Evolutionary conservation across 2,113 vertebrate genomes (phyloP), one percentile per base, ranked within the genome.

Genomic region (Vulpes lagopus): DNA sequence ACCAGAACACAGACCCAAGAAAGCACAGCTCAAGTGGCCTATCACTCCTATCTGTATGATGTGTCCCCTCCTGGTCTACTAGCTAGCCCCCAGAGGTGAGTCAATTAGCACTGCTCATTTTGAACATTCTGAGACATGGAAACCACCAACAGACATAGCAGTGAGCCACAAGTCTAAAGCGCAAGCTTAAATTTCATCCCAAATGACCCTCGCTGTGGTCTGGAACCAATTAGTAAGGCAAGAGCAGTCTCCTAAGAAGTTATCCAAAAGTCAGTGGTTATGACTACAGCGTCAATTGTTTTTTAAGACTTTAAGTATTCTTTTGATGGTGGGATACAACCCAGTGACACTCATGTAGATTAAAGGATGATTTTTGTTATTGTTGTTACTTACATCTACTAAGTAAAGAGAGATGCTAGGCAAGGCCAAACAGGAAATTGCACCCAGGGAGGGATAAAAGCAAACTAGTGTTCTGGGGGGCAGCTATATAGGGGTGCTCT

Each of bases 141-240:
- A 53, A 49, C 38, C 6, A 55, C 15, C 57, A 71, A 20, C 8
- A 59, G 57, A 81, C 32, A 38, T 3, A 94, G 87, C 32, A 55
- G 17, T 23, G 11, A 74, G 14, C 17, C 55, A 60, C 8, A 30
- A 38, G 57, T 59, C 53, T n/a, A 64, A 93, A 82, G 19, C 69
- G 32, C 49, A 79, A 67, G 22, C 22, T 85, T 25, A 25, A 43
- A 2, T 64, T 93, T 35, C 69, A 53, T 51, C 53, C 19, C 60
- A 91, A 80, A 67, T 22, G 10, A 0, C 15, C 60, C n/a, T 91
- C 7, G 8, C 11, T 11, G 22, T 8, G n/a, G 60, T 83, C 60
- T 95, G 81, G 67, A 96, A 86, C 6, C n/a, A 82, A 86, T 93
- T 86, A 97, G 59, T 20, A 80, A 89, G 4, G 30, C 67, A 87